A percentile compares a stretch with the other conserved stretches of the same genome.
phyloP scores from a whole-genome alignment of 2,888 invertebrate species.

The Argynnis bischoffii region DNA sequence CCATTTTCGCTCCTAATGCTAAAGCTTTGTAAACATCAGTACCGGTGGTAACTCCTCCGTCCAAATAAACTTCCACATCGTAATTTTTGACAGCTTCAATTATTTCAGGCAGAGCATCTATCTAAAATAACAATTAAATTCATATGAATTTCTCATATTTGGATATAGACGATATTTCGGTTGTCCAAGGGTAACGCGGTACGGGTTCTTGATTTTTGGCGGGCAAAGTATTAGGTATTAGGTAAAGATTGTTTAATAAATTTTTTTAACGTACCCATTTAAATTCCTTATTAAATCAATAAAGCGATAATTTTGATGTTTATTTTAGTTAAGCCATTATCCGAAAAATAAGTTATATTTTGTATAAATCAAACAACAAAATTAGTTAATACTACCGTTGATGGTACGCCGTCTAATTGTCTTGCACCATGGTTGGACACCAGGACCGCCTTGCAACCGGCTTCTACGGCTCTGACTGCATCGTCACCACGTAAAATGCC shows the following conservation, averaged over 20 bases:
- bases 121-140: conserved; percentile 68
- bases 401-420: conserved; percentile 92
- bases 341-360: not conserved
- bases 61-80: conserved; percentile 90
- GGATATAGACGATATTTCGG: no score
- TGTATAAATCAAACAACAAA: conserved; percentile 3
- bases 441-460: conserved; percentile 90
- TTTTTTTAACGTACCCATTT: no score
- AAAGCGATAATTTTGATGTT: no score
- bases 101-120: conserved; percentile 92
- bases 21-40: conserved; percentile 95
- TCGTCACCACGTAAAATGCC: conserved; percentile 94
- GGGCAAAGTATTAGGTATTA: no score
- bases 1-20: conserved; percentile 94
- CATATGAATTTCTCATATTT: not conserved
- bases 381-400: conserved; percentile 82
- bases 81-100: conserved; percentile 85
- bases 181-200: no score
- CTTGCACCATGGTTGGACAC: conserved; percentile 98
- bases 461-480: conserved; percentile 87
- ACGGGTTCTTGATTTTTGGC: no score
- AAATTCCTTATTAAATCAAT: no score
- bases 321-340: no score
- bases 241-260: no score
- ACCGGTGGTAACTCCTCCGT: conserved; percentile 92